Conservation (phyloP, 2,113 vertebrate genomes). For the Girardinichthys multiradiatus region DNA sequence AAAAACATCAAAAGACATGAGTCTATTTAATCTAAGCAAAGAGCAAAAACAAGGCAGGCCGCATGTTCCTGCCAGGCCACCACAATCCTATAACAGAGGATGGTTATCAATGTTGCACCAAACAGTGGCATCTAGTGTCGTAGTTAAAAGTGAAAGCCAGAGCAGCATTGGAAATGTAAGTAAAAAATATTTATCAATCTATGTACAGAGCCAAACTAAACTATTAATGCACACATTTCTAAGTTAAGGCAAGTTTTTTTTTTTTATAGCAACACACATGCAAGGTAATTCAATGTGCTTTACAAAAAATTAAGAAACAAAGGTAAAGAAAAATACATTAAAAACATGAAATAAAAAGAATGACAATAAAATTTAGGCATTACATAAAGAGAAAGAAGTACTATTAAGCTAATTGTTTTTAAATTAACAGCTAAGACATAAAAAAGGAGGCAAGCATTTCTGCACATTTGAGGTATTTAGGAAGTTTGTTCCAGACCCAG, state of each 20-base stretch:
- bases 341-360: neutral
- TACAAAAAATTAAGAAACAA: neutral
- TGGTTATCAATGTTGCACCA: slow-evolving; percentile 26
- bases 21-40: slow-evolving; percentile 60
- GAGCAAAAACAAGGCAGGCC: slow-evolving; percentile 29
- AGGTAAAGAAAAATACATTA: neutral
- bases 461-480: too few species aligned
- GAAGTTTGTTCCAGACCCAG: neutral
- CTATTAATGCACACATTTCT: neutral
- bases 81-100: neutral
- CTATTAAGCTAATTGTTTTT: neutral
- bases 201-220: neutral
- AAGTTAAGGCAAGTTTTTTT: neutral
- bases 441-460: too few species aligned
- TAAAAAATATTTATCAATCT: neutral
- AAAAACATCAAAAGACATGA: slow-evolving; percentile 67
- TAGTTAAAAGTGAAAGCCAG: neutral
- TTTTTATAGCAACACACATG: neutral
- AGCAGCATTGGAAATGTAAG: neutral
- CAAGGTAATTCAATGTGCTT: neutral
- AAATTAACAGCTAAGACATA: too few species aligned
- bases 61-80: slow-evolving; percentile 12
- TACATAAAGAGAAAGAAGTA: neutral
- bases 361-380: neutral
- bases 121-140: slow-evolving; percentile 76